Evolutionary conservation across 1,140 invertebrate species (phyloP).

Genomic region (Drosophila malerkotliana): DNA sequence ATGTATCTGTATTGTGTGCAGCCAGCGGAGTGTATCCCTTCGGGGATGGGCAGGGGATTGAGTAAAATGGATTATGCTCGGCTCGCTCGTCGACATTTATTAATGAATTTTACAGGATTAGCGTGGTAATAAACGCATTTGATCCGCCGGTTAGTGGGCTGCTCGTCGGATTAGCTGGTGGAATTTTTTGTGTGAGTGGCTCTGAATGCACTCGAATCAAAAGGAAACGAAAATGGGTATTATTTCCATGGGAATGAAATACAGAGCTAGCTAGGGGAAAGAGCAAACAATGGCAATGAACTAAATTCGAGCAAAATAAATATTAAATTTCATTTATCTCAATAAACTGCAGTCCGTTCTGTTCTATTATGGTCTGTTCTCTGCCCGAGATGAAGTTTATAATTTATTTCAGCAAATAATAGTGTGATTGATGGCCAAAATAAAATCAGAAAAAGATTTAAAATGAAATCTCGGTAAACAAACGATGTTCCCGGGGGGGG

Average conservation of each 20-base stretch:
- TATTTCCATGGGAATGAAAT: background rate
- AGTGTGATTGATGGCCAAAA: constrained; percentile 46
- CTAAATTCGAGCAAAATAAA: constrained; percentile 5
- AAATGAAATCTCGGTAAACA: constrained; percentile 21
- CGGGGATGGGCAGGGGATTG: constrained; percentile 18
- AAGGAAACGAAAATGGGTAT: constrained; percentile 14
- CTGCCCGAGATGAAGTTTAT: constrained; percentile 25
- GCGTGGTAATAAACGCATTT: constrained; percentile 70
- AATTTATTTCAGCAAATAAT: constrained; percentile 46
- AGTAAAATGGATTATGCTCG: constrained; percentile 72
- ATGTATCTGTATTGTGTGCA: constrained; percentile 70
- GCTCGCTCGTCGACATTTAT: constrained; percentile 69
- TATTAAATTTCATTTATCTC: constrained; percentile 43
- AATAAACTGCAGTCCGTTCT: constrained; percentile 14
- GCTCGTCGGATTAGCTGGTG: constrained; percentile 47
- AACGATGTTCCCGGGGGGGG: constrained; percentile 8
- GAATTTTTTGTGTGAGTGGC: constrained; percentile 25
- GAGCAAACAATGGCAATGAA: background rate
- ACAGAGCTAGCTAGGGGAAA: no score
- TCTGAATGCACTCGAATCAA: constrained; percentile 11
- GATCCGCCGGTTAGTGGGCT: constrained; percentile 28
- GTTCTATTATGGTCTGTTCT: constrained; percentile 11
- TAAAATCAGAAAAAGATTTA: constrained; percentile 13
- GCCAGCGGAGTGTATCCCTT: constrained; percentile 48
- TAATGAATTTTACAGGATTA: constrained; percentile 76